A percentile compares a stretch with the other conserved stretches of the same genome.
Conservation (phyloP, 2,797 vertebrate genomes). For the Sphaeramia orbicularis region DNA sequence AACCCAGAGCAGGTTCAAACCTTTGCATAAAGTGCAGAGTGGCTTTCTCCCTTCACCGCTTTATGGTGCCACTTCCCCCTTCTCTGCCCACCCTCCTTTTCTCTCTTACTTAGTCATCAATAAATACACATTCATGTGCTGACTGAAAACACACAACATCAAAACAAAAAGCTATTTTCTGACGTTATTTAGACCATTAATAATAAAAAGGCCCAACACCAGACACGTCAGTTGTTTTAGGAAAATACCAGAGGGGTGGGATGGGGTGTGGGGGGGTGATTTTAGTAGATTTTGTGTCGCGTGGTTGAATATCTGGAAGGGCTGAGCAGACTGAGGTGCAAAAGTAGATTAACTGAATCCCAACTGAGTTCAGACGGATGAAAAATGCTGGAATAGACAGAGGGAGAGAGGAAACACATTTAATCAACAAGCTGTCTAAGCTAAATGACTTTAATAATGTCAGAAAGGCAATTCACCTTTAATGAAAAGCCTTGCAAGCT, state of each 20-base stretch:
- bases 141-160: conserved; percentile 56
- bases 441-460: conserved; percentile 69
- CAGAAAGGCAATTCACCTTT: conserved; percentile 62
- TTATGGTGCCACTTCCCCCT: conserved; percentile 39
- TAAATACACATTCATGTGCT: conserved; percentile 71
- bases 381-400: conserved; percentile 44
- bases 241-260: background rate
- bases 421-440: conserved; percentile 54
- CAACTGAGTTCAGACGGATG: conserved; percentile 25
- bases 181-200: conserved; percentile 59
- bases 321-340: conserved; percentile 25
- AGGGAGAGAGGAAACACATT: conserved; percentile 31
- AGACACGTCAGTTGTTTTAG: conserved; percentile 40
- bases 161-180: conserved; percentile 68
- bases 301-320: conserved; percentile 47
- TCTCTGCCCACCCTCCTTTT: conserved; percentile 29
- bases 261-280: background rate
- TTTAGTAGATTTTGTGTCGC: conserved; percentile 45
- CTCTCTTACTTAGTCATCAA: conserved; percentile 76
- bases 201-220: conserved; percentile 41
- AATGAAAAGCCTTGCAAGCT: conserved; percentile 37
- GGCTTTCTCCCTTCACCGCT: conserved; percentile 42
- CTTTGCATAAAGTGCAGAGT: conserved; percentile 60
- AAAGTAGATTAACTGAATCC: conserved; percentile 43
- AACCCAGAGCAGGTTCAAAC: conserved; percentile 68